Evolutionary conservation across 2,113 vertebrate species (phyloP), one percentile per base, ranked within the genome.

Genomic region (Albula glossodonta): DNA sequence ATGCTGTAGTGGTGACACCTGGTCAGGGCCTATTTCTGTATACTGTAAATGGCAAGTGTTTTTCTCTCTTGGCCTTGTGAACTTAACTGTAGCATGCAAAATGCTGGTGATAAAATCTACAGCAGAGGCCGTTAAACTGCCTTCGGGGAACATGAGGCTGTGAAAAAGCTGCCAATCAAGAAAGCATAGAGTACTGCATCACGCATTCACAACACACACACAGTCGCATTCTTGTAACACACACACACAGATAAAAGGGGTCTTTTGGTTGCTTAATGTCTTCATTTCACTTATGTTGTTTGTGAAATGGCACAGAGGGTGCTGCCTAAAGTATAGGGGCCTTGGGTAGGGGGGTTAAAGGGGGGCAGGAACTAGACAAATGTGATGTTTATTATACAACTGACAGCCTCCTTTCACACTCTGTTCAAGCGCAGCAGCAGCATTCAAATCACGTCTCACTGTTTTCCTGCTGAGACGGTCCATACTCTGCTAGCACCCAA

Each of bases 401-500:
- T 74, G 74, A 80, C 56, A 9, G 51, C 82, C 22, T 25, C 53
- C 25, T 11, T 87, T 66, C 49, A 25, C 11, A 63, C 57, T 85
- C 10, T 83, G 13, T 77, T 56, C 84, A 79, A 50, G 56, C 19
- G 50, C 22, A 53, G 50, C 81, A 80, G n/a, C 31, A 70, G 13
- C 50, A 15, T 50, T 15, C 66, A 53, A 22, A 77, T 25, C 51
- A 51, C 74, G 10, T 15, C 57, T 50, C 50, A 15, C 77, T 4
- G 25, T 48, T 79, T 51, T n/a, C 12, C 74, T 57, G 25, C 84
- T 79, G 52, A 48, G 53, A 78, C 12, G 13, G 11, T 50, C 49
- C 63, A 81, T 90, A 91, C 90, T 56, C 84, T 91, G 90, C 91
- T 92, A 87, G 81, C 87, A 90, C 85, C 85, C 90, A 89, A 89